Evolutionary conservation across 2,888 invertebrate genomes (phyloP), one percentile per base, ranked within the genome.

Genomic region (Ashinkailepas kermadecensis): DNA sequence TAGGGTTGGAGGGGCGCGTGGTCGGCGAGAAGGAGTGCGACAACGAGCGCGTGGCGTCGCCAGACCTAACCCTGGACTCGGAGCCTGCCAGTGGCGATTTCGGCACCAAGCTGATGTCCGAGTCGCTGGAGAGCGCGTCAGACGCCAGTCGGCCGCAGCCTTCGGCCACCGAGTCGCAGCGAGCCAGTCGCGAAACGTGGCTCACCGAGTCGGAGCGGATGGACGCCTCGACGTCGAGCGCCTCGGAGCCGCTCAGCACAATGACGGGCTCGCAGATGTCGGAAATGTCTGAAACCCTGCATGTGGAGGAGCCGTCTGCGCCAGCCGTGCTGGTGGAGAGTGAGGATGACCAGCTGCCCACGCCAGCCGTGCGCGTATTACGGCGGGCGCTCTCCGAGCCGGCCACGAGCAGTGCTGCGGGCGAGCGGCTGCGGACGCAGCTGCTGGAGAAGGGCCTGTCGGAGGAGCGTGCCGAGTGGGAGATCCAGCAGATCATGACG

Each of bases 401-500:
- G 54, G 74, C 74, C 6, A 74, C 74, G 18, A 74, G 74, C 74
- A 74, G 74, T 56, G 74, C 54, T 0, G 74, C n/a, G 8, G 74
- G 74, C 15, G 54, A 74, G 56, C 54, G 54, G 9, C 74, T 74
- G 18, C 74, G 74, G 9, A 54, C 74, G 8, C 74, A 74, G 74
- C 54, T 74, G 74, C 56, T 84, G 95, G 95, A 88, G 95, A 95
- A 87, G 94, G 84, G 84, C 70, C 88, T 89, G 87, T 90, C 93
- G 85, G 92, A 92, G 85, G 86, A 79, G 25, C 57, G 59, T 7
- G 79, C 58, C 25, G 79, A 79, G 25, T 79, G 79, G 79, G 79
- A 79, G 59, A 79, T 79, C 23, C 13, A 58, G 82, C 80, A 25
- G 81, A 80, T 65, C 70, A 81, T 62, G 83, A 83, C 57, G 65